Percentiles rank a stretch among this genome's conserved stretches.
These are phyloP conservation scores for Noctilio leporinus DNA, from an alignment of 2,113 vertebrate species.

Conservation along the genomic window DNA sequence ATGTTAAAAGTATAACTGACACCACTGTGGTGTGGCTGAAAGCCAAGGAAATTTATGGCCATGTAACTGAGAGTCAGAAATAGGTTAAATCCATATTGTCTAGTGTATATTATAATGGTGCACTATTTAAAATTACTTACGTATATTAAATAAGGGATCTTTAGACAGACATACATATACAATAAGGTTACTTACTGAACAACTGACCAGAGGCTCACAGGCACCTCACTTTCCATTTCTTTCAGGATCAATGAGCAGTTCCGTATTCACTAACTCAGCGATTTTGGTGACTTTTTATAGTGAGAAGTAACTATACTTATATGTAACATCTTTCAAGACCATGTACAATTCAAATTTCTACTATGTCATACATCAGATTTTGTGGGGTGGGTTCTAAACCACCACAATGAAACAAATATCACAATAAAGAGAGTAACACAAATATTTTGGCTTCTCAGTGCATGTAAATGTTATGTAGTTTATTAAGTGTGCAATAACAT, in stretches of 20 bases:
- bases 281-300: background rate
- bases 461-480: too few relatives aligned
- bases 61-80: background rate
- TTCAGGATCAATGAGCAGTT: background rate
- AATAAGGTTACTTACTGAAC: background rate
- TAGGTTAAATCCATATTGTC: background rate
- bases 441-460: background rate
- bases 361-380: background rate
- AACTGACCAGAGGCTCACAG: background rate
- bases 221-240: background rate
- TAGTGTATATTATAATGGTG: background rate
- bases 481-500: background rate
- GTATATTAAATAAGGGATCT: background rate
- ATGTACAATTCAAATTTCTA: background rate
- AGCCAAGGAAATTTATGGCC: background rate
- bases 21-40: background rate
- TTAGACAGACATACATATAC: background rate
- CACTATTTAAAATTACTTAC: background rate
- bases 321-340: background rate
- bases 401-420: background rate
- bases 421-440: background rate
- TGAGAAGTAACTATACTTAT: background rate
- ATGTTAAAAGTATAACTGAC: background rate
- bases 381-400: too few relatives aligned
- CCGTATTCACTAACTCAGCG: background rate